Conservation (phyloP, 2,113 vertebrate species). For the Dicrurus megarhynchus region DNA sequence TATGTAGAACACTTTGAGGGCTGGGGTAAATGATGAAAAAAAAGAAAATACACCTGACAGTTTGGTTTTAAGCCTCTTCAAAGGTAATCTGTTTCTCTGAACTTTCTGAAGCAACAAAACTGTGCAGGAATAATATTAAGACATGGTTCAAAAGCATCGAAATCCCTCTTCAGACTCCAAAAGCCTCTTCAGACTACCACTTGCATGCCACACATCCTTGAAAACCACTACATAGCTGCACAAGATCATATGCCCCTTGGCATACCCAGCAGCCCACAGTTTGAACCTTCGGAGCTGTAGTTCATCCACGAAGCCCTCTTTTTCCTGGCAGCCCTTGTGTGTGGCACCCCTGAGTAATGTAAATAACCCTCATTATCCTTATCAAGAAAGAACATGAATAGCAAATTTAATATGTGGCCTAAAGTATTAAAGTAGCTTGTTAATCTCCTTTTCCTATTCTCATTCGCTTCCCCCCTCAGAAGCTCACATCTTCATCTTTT, state of each 20-base stretch:
- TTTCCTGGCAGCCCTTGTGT: not conserved
- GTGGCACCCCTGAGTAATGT: not conserved
- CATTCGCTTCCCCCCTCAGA: not conserved
- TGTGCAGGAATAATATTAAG: not conserved
- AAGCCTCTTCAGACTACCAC: not conserved
- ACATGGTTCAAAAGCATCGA: slow-evolving; percentile 2
- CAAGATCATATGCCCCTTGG: not conserved
- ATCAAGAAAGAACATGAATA: not conserved
- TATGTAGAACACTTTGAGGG: not conserved
- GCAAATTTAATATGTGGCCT: not conserved
- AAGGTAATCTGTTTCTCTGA: slow-evolving; percentile 22
- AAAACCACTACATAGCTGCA: slow-evolving; percentile 31
- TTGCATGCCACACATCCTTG: not conserved
- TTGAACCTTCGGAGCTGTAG: not conserved
- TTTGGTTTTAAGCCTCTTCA: slow-evolving; percentile 19
- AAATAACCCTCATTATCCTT: not conserved
- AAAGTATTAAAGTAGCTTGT: not conserved
- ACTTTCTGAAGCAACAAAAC: not conserved
- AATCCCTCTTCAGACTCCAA: not conserved
- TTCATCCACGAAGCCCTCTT: not conserved
- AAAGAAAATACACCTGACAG: not conserved
- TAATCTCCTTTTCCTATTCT: not conserved
- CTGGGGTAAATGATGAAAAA: not conserved
- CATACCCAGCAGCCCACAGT: not conserved
- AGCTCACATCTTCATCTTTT: not conserved